Conservation (phyloP, 2,888 invertebrate species). For the Asteroscopus sphinx region DNA sequence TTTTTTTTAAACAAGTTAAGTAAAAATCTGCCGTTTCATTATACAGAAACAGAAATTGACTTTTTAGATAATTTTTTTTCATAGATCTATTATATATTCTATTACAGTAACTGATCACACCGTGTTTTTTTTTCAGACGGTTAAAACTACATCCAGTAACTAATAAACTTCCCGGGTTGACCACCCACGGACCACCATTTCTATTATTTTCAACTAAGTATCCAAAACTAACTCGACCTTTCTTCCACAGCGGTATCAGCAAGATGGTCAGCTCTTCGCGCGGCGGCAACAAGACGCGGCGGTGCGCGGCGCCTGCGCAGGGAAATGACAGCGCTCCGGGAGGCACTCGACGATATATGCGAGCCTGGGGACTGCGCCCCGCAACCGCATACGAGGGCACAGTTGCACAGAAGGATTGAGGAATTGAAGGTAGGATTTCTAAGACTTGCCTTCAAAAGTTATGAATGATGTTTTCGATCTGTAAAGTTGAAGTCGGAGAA, state of each 20-base stretch:
- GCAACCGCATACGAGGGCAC: conserved; percentile 87
- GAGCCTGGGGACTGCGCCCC: conserved; percentile 90
- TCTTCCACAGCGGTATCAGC: conserved; percentile 80
- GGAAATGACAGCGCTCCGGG: conserved; percentile 90
- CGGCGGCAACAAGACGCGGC: conserved; percentile 83
- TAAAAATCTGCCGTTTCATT: too few species aligned
- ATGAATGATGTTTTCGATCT: too few species aligned
- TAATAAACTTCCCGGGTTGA: too few species aligned
- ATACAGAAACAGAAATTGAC: too few species aligned
- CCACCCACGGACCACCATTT: background rate
- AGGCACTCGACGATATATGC: conserved; percentile 90
- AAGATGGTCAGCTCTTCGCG: conserved; percentile 86
- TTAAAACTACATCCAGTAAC: too few species aligned
- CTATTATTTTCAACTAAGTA: background rate
- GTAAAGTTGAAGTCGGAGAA: too few species aligned
- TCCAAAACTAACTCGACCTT: background rate
- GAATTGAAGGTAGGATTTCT: conserved; percentile 77
- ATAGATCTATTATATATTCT: too few species aligned
- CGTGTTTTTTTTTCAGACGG: too few species aligned
- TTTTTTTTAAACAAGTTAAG: too few species aligned
- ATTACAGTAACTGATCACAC: too few species aligned
- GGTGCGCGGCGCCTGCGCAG: conserved; percentile 89
- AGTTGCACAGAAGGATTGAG: conserved; percentile 83
- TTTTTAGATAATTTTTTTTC: too few species aligned
- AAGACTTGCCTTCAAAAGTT: too few species aligned